Evolutionary conservation across 2,113 vertebrate species (phyloP), one percentile per base, ranked within the genome.

Genomic region (Antechinus flavipes): DNA sequence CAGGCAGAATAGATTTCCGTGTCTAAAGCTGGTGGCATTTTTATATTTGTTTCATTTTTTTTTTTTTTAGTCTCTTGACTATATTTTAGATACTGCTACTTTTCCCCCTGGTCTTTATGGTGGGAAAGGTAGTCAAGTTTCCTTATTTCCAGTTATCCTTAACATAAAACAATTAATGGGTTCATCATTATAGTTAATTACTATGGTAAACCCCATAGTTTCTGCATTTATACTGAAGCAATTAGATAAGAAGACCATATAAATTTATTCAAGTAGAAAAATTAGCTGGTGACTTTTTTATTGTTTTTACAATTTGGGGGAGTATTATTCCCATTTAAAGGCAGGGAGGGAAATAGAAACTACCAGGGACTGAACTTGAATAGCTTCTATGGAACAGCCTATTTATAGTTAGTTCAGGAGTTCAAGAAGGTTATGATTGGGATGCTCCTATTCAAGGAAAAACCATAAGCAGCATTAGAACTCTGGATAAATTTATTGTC

Each of bases 1-100:
- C 96, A 97, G 46, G 47, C 93, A 97, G 96, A 96, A 97, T 95
- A 95, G 91, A 96, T 95, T 94, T 96, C 95, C 96, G 68, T 98
- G 90, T 97, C 93, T 94, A 92, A 89, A 94, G 90, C 54, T 96
- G 93, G 93, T 94, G 91, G 90, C 92, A 96, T 95, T 97, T 97
- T 95, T 96, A 50, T 94, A 42, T 93, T 54, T 95, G 54, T 95
- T 96, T 96, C 84, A 93, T 22, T 90, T 92, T 95, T 42, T 84
- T 42, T 8, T 68, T 42, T 84, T 84, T 93, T 92, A 61, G 68
- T 52, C 94, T 49, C 54, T 89, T 93, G 55, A 93, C 49, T 49
- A 90, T 91, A 84, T 92, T 93, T 52, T 68, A 96, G 76, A 90
- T 94, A 54, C 47, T 49, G 35, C 54, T 90, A 91, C 61, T 97